These are phyloP conservation scores for Leptopilina myrica DNA, from an alignment of 2,888 invertebrate species.

Conservation along the genomic window DNA sequence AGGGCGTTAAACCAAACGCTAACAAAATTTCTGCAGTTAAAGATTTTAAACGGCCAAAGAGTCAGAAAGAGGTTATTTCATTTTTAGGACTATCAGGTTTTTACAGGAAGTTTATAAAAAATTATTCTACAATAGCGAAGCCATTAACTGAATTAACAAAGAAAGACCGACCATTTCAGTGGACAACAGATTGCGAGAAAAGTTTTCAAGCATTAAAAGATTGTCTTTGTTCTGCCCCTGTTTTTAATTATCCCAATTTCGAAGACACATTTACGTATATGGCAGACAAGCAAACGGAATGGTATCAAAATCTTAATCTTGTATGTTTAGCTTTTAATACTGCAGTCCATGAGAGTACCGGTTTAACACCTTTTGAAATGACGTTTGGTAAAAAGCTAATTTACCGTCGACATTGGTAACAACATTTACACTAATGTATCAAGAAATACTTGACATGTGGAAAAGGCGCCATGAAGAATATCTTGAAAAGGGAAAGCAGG, in stretches of 20 bases:
- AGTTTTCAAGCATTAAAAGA: slow-evolving; percentile 22
- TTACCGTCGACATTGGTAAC: too few relatives aligned
- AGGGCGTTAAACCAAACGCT: slow-evolving; percentile 14
- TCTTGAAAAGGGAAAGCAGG: too few relatives aligned
- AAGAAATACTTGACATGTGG: too few relatives aligned
- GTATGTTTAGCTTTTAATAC: too few relatives aligned
- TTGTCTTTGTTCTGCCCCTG: slow-evolving; percentile 9
- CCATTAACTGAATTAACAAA: neutral
- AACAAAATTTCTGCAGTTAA: neutral
- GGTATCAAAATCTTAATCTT: too few relatives aligned
- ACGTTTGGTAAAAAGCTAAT: too few relatives aligned
- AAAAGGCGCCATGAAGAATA: neutral
- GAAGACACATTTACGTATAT: too few relatives aligned
- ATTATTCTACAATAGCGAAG: neutral
- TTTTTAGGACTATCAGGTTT: slow-evolving; percentile 45
- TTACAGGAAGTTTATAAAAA: slow-evolving; percentile 32
- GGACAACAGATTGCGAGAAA: slow-evolving; percentile 23
- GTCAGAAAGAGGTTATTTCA: neutral
- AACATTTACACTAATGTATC: too few relatives aligned
- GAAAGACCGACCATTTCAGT: neutral
- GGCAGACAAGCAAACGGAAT: too few relatives aligned
- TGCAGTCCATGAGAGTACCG: too few relatives aligned
- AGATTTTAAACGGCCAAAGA: slow-evolving; percentile 5
- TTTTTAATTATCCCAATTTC: slow-evolving; percentile 45
- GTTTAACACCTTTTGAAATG: too few relatives aligned